phyloP scores from a whole-genome alignment of 2,113 vertebrate species.

The Cinclus cinclus region DNA sequence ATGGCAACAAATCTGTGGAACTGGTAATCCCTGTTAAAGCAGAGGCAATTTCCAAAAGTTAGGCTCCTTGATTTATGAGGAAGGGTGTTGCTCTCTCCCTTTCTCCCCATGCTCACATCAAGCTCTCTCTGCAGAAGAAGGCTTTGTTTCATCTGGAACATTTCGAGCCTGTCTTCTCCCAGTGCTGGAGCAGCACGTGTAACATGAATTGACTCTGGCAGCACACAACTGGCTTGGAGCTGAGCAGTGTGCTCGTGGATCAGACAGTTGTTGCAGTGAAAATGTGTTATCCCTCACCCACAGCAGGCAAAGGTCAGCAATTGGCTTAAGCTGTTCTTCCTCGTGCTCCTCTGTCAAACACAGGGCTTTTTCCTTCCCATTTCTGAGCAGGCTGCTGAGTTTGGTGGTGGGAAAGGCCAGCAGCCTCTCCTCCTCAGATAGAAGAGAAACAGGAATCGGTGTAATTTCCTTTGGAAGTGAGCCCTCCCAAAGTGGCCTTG shows the following conservation, averaged over 20 bases:
- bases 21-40: background rate
- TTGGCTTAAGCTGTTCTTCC: background rate
- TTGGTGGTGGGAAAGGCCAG: background rate
- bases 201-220: background rate
- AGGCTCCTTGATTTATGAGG: background rate
- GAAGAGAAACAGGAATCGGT: background rate
- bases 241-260: background rate
- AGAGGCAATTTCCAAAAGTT: background rate
- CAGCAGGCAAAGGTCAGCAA: background rate
- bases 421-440: background rate
- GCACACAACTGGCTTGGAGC: background rate
- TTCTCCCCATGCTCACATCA: background rate
- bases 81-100: background rate
- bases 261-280: background rate
- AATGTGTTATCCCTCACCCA: background rate
- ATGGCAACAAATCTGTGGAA: conserved; percentile 7
- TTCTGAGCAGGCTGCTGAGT: background rate
- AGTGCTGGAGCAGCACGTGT: background rate
- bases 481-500: background rate
- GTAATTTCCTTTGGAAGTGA: background rate
- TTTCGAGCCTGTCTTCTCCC: background rate
- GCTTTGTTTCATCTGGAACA: background rate
- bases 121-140: background rate
- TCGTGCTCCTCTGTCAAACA: accelerated
- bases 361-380: accelerated